These are phyloP conservation scores for Pristionchus maxplancki DNA, from an alignment of 2,888 invertebrate species.

Conservation along the genomic window DNA sequence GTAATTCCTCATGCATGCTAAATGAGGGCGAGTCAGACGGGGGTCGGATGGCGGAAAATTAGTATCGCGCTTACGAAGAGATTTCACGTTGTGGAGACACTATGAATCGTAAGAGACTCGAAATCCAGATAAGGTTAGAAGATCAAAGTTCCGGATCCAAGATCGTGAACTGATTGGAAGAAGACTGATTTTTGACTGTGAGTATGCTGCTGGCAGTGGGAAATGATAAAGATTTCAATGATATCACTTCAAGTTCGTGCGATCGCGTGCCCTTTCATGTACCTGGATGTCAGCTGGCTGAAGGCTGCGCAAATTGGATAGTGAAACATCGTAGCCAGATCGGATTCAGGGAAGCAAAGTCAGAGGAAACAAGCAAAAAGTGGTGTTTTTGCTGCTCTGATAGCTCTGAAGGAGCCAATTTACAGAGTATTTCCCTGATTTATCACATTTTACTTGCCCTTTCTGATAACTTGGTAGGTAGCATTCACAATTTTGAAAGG, in stretches of 20 bases:
- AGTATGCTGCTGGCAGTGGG: too few relatives aligned
- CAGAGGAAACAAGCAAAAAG: background rate
- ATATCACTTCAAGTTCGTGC: background rate
- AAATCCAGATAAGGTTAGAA: too few relatives aligned
- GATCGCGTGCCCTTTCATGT: background rate
- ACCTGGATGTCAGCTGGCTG: background rate
- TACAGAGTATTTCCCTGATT: background rate
- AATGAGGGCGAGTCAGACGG: background rate
- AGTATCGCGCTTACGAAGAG: background rate
- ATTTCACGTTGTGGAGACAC: background rate
- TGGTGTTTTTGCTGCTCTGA: background rate
- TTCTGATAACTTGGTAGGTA: background rate
- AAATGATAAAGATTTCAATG: background rate
- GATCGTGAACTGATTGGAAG: too few relatives aligned
- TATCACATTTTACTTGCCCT: background rate
- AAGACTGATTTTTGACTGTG: too few relatives aligned
- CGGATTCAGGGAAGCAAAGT: background rate
- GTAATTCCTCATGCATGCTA: constrained; percentile 6
- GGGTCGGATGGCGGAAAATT: background rate
- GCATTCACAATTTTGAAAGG: too few relatives aligned
- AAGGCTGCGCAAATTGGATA: background rate
- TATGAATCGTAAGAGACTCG: too few relatives aligned
- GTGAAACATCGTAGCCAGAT: background rate
- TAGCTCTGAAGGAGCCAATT: background rate
- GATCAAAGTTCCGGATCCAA: too few relatives aligned